Evolutionary conservation across 2,888 invertebrate species (phyloP).

Genomic region (Uloborus plumipes): DNA sequence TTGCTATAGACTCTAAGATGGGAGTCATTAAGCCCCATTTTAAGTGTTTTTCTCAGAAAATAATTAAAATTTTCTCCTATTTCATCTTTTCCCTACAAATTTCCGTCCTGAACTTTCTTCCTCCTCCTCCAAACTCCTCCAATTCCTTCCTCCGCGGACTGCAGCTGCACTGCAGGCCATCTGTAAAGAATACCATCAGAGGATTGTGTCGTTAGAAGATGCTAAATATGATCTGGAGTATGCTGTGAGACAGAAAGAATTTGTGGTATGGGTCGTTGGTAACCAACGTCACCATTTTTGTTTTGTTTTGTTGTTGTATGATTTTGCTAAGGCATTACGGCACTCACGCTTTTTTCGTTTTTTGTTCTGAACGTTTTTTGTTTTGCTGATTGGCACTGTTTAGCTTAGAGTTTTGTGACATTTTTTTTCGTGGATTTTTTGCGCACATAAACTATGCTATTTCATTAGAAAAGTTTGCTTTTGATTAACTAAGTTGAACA

Average conservation of each 20-base stretch:
- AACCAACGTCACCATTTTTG: conserved; percentile 28
- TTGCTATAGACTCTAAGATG: too few relatives aligned
- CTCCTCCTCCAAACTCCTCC: background rate
- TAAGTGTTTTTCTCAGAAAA: conserved; percentile 13
- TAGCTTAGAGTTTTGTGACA: background rate
- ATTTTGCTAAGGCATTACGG: conserved; percentile 20
- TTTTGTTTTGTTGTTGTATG: conserved; percentile 15
- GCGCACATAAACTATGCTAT: background rate
- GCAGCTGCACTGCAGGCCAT: conserved; percentile 87
- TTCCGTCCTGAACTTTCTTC: background rate
- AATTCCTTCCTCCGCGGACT: background rate
- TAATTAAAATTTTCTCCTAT: background rate
- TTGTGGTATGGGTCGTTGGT: conserved; percentile 82
- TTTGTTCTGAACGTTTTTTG: conserved; percentile 19
- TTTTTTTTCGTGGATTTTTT: conserved; percentile 9
- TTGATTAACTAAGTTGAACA: background rate
- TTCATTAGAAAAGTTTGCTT: conserved; percentile 6
- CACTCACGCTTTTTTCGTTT: conserved; percentile 52
- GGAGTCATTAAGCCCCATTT: background rate
- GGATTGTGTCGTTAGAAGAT: conserved; percentile 97
- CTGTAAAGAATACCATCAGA: conserved; percentile 95
- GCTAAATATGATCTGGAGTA: conserved; percentile 99
- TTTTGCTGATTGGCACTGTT: conserved; percentile 5
- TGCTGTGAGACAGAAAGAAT: conserved; percentile 99
- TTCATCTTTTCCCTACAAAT: background rate